A percentile compares a stretch with the other conserved stretches of the same genome.
Conservation (phyloP, 2,888 invertebrate genomes). For the Yponomeuta cagnagella region DNA sequence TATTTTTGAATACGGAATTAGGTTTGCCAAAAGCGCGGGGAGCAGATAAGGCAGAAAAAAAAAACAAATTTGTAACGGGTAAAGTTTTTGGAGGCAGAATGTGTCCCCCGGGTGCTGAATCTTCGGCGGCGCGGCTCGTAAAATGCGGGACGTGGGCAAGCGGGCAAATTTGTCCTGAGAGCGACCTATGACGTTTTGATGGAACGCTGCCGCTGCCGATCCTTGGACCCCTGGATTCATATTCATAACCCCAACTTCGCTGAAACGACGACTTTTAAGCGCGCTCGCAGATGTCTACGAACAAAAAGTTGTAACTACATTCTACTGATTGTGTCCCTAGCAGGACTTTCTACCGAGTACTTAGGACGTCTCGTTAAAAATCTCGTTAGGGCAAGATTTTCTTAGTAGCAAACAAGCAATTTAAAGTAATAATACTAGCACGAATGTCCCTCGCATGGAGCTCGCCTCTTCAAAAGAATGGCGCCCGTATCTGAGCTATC, state of each 20-base stretch:
- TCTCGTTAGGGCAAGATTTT: conserved; percentile 39
- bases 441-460: conserved; percentile 61
- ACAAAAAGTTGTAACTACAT: neutral
- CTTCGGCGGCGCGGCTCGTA: conserved; percentile 73
- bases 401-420: conserved; percentile 26
- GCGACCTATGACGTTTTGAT: conserved; percentile 76
- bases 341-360: neutral
- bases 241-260: conserved; percentile 53
- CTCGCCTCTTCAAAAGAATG: conserved; percentile 72
- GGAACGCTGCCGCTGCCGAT: conserved; percentile 68
- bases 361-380: conserved; percentile 23
- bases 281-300: neutral
- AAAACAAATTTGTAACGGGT: conserved; percentile 77
- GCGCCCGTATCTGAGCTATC: conserved; percentile 75
- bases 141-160: conserved; percentile 74
- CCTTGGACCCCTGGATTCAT: conserved; percentile 69
- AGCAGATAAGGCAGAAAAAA: conserved; percentile 72
- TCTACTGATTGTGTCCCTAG: neutral
- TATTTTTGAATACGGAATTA: conserved; percentile 77
- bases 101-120: conserved; percentile 75
- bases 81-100: conserved; percentile 76
- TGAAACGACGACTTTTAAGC: conserved; percentile 1
- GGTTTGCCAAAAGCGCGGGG: conserved; percentile 73
- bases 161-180: conserved; percentile 73
- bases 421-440: conserved; percentile 34